Evolutionary conservation across 30 jellyfish, hydroid and myxozoan genomes (phyloP), one percentile per base, ranked within the genome.

Genomic region (Chrysaora quinquecirrha): DNA sequence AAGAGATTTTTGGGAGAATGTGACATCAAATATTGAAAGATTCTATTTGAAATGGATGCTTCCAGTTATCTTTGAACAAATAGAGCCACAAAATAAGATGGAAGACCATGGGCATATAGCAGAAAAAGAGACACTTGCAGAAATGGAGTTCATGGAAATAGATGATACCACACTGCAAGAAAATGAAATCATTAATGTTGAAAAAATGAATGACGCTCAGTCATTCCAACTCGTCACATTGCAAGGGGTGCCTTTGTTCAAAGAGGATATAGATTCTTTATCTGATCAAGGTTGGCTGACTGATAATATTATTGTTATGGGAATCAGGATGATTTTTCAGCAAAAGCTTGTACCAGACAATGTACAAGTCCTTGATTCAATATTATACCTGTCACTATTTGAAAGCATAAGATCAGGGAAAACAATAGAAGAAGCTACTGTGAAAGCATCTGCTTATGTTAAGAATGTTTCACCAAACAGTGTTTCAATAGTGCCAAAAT

Each of bases 11-110:
- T 50, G 86, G 86, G 60, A 25, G 32, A 35, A 50, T 27, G 87
- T 75, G 30, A 28, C 2, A 54, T 18, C 61, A 52, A 75, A 52
- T 12, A 24, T 50, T 49, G 63, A 30, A 11, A 1, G 38, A 75
- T 75, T 75, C 12, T 75, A 49, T 54, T 16, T 75, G 64, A 75
- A 75, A 33, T 75, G 76, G 87, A 54, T 75, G 76, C 87, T 75
- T 52, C 87, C 87, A 49, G 19, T 50, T 9, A 54, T 75, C n/a
- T 75, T 75, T 52, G 75, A 52, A 7, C 24, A 50, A 52, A 61
- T 32, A 73, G 60, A 38, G 84, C 62, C 61, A 24, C 73, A 73
- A 1, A 48, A 21, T 43, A 35, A 23, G 47, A 73, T 52, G 21
- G 84, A 48, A 21, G 73, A 72, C 48, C 71, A 72, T 12, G 47